These are phyloP conservation scores for Psilanteris sp. DNA, from an alignment of 1,140 invertebrate genomes.

Conservation along the genomic window DNA sequence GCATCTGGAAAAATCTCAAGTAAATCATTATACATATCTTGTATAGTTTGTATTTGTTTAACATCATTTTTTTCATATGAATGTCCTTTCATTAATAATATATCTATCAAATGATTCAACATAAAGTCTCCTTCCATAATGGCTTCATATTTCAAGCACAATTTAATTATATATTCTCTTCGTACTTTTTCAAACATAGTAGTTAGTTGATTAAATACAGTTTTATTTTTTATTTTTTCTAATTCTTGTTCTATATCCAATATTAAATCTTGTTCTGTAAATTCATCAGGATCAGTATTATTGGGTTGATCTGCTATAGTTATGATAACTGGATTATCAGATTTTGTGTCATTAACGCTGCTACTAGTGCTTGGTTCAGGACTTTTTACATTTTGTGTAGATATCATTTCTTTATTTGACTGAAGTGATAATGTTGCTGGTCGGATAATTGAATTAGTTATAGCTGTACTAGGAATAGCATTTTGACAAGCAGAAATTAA, in stretches of 20 bases:
- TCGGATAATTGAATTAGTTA: conserved; percentile 12
- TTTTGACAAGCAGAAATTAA: conserved; percentile 10
- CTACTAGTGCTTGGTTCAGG: no score
- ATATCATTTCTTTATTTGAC: no score
- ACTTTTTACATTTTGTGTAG: no score
- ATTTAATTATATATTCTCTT: conserved; percentile 21
- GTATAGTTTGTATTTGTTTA: conserved; percentile 16
- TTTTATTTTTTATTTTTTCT: conserved; percentile 7
- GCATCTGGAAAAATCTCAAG: conserved; percentile 62
- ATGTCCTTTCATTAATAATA: conserved; percentile 22
- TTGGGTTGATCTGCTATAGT: neutral
- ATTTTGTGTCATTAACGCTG: no score
- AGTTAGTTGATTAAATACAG: conserved; percentile 28
- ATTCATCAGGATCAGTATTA: neutral
- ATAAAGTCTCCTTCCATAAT: neutral
- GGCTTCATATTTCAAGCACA: conserved; percentile 10
- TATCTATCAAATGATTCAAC: conserved; percentile 22
- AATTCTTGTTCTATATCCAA: conserved; percentile 10
- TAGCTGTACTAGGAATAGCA: neutral
- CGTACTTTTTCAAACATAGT: conserved; percentile 39
- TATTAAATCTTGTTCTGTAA: conserved; percentile 12
- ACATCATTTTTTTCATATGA: neutral
- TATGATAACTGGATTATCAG: neutral
- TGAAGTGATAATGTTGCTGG: conserved; percentile 9
- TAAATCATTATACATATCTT: conserved; percentile 48